Evolutionary conservation across 2,797 vertebrate species (phyloP).

Genomic region (Graptemys geographica): DNA sequence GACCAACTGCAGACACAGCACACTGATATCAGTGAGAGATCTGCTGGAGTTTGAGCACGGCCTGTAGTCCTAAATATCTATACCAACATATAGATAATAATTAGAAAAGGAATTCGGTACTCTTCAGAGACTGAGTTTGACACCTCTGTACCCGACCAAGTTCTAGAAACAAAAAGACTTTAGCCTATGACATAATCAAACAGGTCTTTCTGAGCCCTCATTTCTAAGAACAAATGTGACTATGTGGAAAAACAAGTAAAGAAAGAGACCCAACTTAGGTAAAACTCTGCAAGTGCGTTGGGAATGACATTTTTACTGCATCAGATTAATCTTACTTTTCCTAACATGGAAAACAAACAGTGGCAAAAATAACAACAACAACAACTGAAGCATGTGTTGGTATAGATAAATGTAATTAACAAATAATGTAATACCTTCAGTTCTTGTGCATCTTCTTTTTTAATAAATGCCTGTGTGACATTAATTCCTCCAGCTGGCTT

Average conservation of each 20-base stretch:
- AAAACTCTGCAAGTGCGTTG: background rate
- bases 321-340: background rate
- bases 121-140: background rate
- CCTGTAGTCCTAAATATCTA: background rate
- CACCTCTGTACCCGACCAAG: background rate
- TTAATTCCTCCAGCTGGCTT: constrained; percentile 75
- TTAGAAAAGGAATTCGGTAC: background rate
- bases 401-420: background rate
- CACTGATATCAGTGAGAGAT: background rate
- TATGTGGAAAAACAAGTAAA: background rate
- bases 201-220: background rate
- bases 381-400: background rate
- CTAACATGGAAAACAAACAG: background rate
- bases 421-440: constrained; percentile 76
- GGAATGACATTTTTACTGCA: background rate
- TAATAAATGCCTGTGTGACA: constrained; percentile 62
- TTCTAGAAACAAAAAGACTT: background rate
- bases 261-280: background rate
- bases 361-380: background rate
- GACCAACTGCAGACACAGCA: background rate
- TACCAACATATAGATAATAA: background rate
- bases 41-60: background rate
- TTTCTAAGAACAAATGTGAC: background rate
- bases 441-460: constrained; percentile 77
- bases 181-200: background rate